Evolutionary conservation across 2,113 vertebrate species (phyloP), one percentile per base, ranked within the genome.

Genomic region (Prunella himalayana): DNA sequence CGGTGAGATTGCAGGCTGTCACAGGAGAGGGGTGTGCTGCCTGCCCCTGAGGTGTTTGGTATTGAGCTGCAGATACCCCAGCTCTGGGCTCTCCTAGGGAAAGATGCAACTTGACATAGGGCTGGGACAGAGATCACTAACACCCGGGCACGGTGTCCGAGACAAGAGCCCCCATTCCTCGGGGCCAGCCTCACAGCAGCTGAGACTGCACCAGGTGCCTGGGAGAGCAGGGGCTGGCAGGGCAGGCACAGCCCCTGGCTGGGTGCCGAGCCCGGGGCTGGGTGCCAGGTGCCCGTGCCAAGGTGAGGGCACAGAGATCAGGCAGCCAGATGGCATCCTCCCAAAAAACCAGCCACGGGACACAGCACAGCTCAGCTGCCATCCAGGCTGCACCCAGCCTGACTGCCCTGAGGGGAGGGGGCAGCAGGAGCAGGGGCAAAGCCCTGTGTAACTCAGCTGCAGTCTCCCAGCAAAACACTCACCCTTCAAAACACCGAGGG

Each of bases 291-390:
- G 47, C 79, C 65, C 41, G 0, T 86, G 96, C 94, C 94, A 96
- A 94, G 89, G 91, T 72, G 86, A 86, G 93, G 90, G 82, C 25
- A 0, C 71, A 82, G 75, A 56, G 83, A 80, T 44, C 89, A 70
- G 83, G 83, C 80, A 86, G 93, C 89, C 96, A 95, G 93, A 88
- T 90, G 86, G 96, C 83, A 94, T 93, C 87, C 8, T 91, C 94
- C 61, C 73, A 28, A 73, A n/a, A 2, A 91, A 71, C 64, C 10
- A 76, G 2, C 66, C 86, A 49, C 15, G 20, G 53, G 31, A 69
- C 42, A 51, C 82, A 15, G 4, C 75, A 10, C 49, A 47, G 66
- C 57, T 95, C 80, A 1, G 7, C 75, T 35, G 71, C 50, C 61
- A 20, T 0, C 0, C 1, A 78, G 60, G 22, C 65, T 61, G 71